Evolutionary conservation across 2,113 vertebrate genomes (phyloP).

Genomic region (Podilymbus podiceps): DNA sequence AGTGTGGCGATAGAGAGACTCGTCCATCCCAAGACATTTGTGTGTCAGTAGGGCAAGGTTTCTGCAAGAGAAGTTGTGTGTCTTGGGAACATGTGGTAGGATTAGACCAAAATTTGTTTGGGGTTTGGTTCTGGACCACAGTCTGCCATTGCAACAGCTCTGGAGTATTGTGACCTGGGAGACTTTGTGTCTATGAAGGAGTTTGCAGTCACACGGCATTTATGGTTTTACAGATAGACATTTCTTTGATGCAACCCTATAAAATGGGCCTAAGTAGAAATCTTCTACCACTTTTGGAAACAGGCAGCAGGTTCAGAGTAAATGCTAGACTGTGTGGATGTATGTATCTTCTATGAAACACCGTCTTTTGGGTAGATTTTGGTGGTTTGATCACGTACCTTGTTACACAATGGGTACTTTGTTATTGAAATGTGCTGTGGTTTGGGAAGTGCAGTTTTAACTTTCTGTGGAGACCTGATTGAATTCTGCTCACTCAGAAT

Average conservation of each 20-base stretch:
- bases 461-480: background rate
- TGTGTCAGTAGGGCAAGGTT: background rate
- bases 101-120: background rate
- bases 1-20: no score
- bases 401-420: background rate
- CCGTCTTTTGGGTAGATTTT: background rate
- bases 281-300: background rate
- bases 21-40: background rate
- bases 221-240: background rate
- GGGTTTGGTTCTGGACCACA: background rate
- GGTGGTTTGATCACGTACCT: background rate
- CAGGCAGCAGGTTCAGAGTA: background rate
- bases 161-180: background rate
- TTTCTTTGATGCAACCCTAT: background rate
- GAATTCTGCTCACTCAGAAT: background rate
- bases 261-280: background rate
- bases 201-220: background rate
- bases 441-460: background rate
- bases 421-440: background rate
- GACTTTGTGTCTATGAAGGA: background rate
- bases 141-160: background rate
- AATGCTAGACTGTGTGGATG: background rate
- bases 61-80: background rate
- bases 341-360: background rate
- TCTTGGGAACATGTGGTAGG: background rate